Conservation (phyloP, 2,888 invertebrate genomes). For the Drosophila antonietae region DNA sequence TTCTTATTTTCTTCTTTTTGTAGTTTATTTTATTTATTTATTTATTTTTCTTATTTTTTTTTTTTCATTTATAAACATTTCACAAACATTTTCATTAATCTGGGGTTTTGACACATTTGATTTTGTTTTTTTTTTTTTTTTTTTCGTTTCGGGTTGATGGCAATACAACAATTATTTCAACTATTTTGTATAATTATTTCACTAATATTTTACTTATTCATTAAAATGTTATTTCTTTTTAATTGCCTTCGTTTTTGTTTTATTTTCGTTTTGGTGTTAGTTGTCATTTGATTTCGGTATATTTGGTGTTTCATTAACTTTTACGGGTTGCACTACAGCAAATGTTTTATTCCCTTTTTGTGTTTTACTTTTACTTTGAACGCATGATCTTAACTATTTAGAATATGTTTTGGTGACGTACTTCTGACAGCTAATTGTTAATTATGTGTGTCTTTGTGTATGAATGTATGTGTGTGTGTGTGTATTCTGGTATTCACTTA, state of each 20-base stretch:
- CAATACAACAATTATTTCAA: slow-evolving; percentile 78
- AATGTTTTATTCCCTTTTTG: slow-evolving; percentile 20
- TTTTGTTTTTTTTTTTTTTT: slow-evolving; percentile 22
- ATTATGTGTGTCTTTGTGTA: slow-evolving; percentile 27
- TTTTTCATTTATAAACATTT: slow-evolving; percentile 75
- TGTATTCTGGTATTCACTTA: slow-evolving; percentile 57
- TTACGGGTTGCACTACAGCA: slow-evolving; percentile 46
- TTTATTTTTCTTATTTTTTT: slow-evolving; percentile 41
- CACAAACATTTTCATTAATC: slow-evolving; percentile 70
- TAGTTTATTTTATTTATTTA: slow-evolving; percentile 26
- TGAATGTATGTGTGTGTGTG: slow-evolving; percentile 22
- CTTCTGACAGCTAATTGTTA: slow-evolving; percentile 18
- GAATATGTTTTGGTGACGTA: slow-evolving; percentile 27
- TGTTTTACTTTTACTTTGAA: slow-evolving; percentile 29
- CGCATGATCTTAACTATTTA: slow-evolving; percentile 41
- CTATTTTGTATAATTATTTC: slow-evolving; percentile 76
- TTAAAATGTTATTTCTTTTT: slow-evolving; percentile 42
- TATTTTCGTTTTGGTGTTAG: slow-evolving; percentile 37
- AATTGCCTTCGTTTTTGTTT: slow-evolving; percentile 25
- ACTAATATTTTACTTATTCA: slow-evolving; percentile 61
- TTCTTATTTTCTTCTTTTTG: slow-evolving; percentile 33
- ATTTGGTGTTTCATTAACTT: slow-evolving; percentile 32
- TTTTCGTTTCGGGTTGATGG: slow-evolving; percentile 60
- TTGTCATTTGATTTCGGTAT: slow-evolving; percentile 46
- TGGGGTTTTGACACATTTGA: slow-evolving; percentile 66